Evolutionary conservation across 2,797 vertebrate species (phyloP).

Genomic region (Hippocampus kuda): DNA sequence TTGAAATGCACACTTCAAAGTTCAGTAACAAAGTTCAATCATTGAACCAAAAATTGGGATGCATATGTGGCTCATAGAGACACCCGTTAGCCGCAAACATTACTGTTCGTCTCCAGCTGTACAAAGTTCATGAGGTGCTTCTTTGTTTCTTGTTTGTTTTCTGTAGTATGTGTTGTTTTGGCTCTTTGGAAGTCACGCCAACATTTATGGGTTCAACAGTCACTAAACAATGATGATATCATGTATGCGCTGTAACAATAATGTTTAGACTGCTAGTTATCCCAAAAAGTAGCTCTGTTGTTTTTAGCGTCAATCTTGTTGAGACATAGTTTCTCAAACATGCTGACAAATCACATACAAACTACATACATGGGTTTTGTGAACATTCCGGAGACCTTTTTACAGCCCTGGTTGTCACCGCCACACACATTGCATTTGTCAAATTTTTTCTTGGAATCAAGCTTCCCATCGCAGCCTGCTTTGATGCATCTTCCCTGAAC

Average conservation of each 20-base stretch:
- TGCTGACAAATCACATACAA: neutral
- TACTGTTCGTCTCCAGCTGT: too few species aligned
- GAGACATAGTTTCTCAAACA: neutral
- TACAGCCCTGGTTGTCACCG: constrained; percentile 91
- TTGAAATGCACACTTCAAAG: too few species aligned
- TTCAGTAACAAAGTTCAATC: too few species aligned
- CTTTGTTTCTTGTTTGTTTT: too few species aligned
- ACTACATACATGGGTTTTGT: constrained; percentile 88
- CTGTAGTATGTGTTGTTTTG: too few species aligned
- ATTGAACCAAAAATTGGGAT: too few species aligned
- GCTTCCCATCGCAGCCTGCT: constrained; percentile 86
- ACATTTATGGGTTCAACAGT: too few species aligned
- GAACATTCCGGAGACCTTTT: constrained; percentile 93
- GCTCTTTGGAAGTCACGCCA: too few species aligned
- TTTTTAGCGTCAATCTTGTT: neutral
- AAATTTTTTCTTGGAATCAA: constrained; percentile 90
- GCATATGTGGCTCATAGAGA: too few species aligned
- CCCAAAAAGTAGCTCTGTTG: neutral
- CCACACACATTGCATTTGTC: constrained; percentile 93
- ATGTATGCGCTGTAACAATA: neutral
- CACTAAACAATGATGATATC: too few species aligned
- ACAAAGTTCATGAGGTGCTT: too few species aligned
- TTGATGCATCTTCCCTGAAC: constrained; percentile 97
- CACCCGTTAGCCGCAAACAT: too few species aligned
- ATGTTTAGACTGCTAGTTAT: neutral